Evolutionary conservation across 2,888 invertebrate species (phyloP).

Genomic region (Xylocampa areola): DNA sequence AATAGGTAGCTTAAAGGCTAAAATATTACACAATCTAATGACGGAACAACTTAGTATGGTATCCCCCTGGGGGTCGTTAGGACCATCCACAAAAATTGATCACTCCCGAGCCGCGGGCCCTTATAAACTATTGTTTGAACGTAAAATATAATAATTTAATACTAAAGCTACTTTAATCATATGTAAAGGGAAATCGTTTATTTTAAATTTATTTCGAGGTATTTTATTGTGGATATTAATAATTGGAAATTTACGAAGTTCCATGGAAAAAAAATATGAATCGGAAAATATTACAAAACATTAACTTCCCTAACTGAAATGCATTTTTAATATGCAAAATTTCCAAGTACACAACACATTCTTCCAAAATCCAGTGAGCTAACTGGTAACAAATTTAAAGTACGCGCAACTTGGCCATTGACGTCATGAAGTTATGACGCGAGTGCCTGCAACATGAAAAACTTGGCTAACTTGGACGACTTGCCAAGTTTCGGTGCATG

Average conservation of each 20-base stretch:
- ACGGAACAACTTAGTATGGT: neutral
- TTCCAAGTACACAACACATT: conserved; percentile 32
- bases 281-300: no score
- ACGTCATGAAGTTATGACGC: conserved; percentile 57
- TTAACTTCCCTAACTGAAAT: no score
- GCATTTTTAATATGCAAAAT: conserved; percentile 23
- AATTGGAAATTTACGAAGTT: no score
- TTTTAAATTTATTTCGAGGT: no score
- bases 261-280: no score
- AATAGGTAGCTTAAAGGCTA: conserved; percentile 1
- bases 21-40: conserved; percentile 8
- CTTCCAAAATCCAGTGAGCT: conserved; percentile 23
- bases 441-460: conserved; percentile 55
- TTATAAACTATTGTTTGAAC: neutral
- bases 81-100: conserved; percentile 26
- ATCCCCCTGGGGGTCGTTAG: conserved; percentile 18
- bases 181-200: no score
- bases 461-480: conserved; percentile 43
- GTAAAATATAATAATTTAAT: neutral
- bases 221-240: no score
- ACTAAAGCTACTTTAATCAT: neutral
- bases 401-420: conserved; percentile 38
- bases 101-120: conserved; percentile 3
- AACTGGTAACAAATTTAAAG: conserved; percentile 53
- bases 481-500: conserved; percentile 48